Conservation (phyloP, 2,797 vertebrate genomes). For the Scolopax rusticola region DNA sequence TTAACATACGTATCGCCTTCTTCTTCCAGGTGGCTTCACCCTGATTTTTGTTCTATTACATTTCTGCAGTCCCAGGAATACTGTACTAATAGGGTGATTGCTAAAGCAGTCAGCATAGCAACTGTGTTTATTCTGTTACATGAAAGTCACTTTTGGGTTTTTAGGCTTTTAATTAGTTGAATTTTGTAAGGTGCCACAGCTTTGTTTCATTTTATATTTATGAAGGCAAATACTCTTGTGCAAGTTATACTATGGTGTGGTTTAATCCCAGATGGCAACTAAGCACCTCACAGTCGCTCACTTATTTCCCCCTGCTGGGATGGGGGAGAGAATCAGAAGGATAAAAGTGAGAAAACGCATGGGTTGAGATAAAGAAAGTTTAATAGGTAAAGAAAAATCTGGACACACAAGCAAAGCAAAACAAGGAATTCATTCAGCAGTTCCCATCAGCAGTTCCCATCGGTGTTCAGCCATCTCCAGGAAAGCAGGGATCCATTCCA, state of each 20-base stretch:
- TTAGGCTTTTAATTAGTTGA: not conserved
- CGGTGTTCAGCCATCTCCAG: not conserved
- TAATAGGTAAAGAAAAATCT: not conserved
- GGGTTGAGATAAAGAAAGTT: not conserved
- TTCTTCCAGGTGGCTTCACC: not conserved
- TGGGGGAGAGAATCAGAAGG: not conserved
- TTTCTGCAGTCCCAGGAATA: not conserved
- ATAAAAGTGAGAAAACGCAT: not conserved
- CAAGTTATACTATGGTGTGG: not conserved
- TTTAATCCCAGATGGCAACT: not conserved
- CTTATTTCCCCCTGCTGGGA: not conserved
- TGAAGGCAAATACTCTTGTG: not conserved
- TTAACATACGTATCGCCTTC: not conserved
- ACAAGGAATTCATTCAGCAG: not conserved
- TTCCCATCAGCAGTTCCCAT: fast-evolving
- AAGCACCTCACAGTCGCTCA: fast-evolving
- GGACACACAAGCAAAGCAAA: not conserved
- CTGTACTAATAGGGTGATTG: not conserved
- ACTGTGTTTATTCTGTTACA: not conserved
- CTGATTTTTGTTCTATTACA: not conserved
- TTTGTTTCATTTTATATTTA: not conserved
- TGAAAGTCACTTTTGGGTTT: not conserved
- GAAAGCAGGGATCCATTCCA: not conserved
- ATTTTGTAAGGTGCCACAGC: not conserved
- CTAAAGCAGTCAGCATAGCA: not conserved